These are phyloP conservation scores for Porites rus DNA, from an alignment of 92 coral and sea anemone species.

Conservation along the genomic window DNA sequence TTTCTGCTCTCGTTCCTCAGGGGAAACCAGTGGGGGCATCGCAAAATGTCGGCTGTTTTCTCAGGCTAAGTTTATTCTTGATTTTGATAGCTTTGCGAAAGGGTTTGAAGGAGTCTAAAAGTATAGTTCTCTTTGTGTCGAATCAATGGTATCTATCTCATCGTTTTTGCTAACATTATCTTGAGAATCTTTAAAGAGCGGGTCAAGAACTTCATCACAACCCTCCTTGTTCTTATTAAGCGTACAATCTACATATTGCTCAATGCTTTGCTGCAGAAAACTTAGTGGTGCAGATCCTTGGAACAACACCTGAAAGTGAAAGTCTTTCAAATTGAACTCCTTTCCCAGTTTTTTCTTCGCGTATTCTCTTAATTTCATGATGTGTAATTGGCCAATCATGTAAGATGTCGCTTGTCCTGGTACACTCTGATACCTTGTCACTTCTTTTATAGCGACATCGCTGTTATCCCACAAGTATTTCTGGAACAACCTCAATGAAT, in stretches of 20 bases:
- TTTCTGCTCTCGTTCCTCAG: too few relatives aligned
- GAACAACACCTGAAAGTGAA: constrained; percentile 83
- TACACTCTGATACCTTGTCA: constrained; percentile 93
- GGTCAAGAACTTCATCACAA: constrained; percentile 73
- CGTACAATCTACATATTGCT: constrained; percentile 82
- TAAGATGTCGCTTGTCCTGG: constrained; percentile 96
- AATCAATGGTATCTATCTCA: neutral
- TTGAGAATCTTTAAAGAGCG: constrained; percentile 10
- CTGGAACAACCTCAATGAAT: constrained; percentile 69
- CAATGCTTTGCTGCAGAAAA: constrained; percentile 77
- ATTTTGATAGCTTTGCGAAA: neutral
- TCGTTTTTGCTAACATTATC: neutral
- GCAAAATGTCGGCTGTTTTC: too few relatives aligned
- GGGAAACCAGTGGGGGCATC: too few relatives aligned
- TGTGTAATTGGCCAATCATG: constrained; percentile 88
- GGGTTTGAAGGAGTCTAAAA: neutral
- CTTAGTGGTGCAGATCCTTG: constrained; percentile 93
- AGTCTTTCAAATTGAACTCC: constrained; percentile 82
- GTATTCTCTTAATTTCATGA: constrained; percentile 78
- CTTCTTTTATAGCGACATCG: constrained; percentile 83
- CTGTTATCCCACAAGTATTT: constrained; percentile 84
- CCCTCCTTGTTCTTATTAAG: constrained; percentile 63
- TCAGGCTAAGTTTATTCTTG: too few relatives aligned
- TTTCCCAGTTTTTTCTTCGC: constrained; percentile 67
- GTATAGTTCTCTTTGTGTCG: constrained; percentile 8